phyloP scores from a whole-genome alignment of 2,797 vertebrate genomes.

The Brachyalestes nurse region DNA sequence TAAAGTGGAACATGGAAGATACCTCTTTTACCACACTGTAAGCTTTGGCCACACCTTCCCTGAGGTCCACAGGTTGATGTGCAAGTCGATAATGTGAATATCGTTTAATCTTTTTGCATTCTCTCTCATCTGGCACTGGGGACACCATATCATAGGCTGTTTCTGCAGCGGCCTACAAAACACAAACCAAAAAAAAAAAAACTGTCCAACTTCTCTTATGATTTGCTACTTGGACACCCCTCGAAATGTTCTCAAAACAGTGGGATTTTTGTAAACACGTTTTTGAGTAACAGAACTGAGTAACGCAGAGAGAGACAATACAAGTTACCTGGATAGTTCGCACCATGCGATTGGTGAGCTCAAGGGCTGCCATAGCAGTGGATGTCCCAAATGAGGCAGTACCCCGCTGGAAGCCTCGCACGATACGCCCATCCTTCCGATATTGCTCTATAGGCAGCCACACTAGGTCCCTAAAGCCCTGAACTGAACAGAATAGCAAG shows the following conservation, averaged over 20 bases:
- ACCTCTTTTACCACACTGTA: slow-evolving; percentile 98
- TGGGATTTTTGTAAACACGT: no score
- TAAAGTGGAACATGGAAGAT: slow-evolving; percentile 12
- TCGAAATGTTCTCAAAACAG: no score
- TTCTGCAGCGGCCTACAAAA: slow-evolving; percentile 91
- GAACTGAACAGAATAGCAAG: slow-evolving; percentile 80
- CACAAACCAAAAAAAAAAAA: slow-evolving; percentile 31
- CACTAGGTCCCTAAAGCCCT: slow-evolving; percentile 95
- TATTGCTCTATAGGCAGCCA: slow-evolving; percentile 99
- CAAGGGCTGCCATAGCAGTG: slow-evolving; percentile 96
- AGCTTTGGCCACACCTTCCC: slow-evolving; percentile 97
- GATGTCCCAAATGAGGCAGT: slow-evolving; percentile 97
- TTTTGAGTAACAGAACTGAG: no score
- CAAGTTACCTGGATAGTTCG: slow-evolving; percentile 94
- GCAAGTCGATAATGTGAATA: slow-evolving; percentile 89
- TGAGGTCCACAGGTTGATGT: slow-evolving; percentile 93
- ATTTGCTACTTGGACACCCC: no score
- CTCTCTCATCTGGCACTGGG: slow-evolving; percentile 88
- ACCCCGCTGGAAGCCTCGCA: slow-evolving; percentile 93
- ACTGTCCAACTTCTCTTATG: no score
- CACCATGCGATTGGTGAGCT: slow-evolving; percentile 97
- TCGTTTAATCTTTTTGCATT: slow-evolving; percentile 86
- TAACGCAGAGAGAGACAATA: no score
- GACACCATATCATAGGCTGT: slow-evolving; percentile 99
- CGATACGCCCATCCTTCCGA: slow-evolving; percentile 94